A percentile compares a stretch with the other conserved stretches of the same genome.
These are phyloP conservation scores for Nycticebus coucang DNA, from an alignment of 2,113 vertebrate species.

Conservation along the genomic window DNA sequence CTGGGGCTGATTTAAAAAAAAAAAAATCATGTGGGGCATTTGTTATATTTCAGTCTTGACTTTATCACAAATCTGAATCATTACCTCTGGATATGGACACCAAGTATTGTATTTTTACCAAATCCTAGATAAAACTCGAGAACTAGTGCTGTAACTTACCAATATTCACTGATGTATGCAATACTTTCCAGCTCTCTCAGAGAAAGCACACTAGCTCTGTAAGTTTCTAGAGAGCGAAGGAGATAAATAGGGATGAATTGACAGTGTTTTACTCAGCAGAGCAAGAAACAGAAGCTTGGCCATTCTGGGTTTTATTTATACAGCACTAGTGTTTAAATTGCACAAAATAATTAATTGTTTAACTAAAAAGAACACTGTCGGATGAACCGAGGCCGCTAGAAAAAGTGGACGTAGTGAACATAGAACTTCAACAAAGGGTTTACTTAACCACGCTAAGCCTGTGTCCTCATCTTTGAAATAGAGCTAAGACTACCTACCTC, in stretches of 20 bases:
- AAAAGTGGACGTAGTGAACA: background rate
- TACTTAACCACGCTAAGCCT: background rate
- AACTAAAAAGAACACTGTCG: background rate
- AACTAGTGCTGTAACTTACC: background rate
- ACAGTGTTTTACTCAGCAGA: background rate
- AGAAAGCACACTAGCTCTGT: background rate
- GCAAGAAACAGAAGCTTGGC: background rate
- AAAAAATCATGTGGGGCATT: background rate
- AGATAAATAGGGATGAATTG: background rate
- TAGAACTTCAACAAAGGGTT: background rate
- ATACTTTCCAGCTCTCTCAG: background rate
- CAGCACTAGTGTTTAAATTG: background rate
- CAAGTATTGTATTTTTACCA: background rate
- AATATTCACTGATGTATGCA: background rate
- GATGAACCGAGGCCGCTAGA: background rate
- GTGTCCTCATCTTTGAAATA: background rate
- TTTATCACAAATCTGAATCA: background rate
- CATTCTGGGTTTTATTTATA: background rate
- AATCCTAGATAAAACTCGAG: background rate
- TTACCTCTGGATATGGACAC: background rate
- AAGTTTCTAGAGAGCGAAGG: background rate
- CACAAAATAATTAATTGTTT: background rate
- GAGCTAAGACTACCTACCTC: background rate
- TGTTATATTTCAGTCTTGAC: background rate
- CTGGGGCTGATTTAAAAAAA: no score